Percentiles rank a stretch among this genome's conserved stretches.
phyloP scores from a whole-genome alignment of 1,140 invertebrate genomes.

The Matsumurasca onukii region DNA sequence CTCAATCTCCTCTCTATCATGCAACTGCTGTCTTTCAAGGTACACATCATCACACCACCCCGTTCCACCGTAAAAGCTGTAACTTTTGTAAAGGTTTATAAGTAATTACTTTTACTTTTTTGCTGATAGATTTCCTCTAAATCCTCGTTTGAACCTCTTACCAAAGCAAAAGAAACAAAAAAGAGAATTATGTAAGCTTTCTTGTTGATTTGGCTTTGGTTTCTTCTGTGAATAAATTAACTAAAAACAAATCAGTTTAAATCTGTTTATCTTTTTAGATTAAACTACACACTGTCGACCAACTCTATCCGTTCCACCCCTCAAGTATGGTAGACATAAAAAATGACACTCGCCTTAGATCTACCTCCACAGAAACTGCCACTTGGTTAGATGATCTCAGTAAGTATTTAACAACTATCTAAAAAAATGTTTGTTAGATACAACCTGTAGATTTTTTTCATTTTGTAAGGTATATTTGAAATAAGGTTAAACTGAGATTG shows the following conservation, averaged over 20 bases:
- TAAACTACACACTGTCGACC: slow-evolving; percentile 81
- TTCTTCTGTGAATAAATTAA: neutral
- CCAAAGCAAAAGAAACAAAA: no score
- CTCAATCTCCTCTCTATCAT: slow-evolving; percentile 89
- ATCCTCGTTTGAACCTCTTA: neutral
- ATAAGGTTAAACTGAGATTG: neutral
- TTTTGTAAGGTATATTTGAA: neutral
- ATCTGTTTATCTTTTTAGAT: slow-evolving; percentile 53
- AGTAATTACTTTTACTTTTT: neutral
- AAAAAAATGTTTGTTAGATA: no score
- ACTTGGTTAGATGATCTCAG: slow-evolving; percentile 70
- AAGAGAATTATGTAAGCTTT: slow-evolving; percentile 9
- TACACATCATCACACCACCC: no score
- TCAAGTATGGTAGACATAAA: slow-evolving; percentile 72
- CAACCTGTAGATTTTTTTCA: no score
- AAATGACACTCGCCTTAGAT: slow-evolving; percentile 78
- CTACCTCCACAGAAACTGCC: slow-evolving; percentile 74
- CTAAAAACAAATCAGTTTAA: no score
- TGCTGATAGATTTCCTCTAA: neutral
- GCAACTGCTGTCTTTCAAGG: slow-evolving; percentile 59
- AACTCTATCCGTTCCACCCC: slow-evolving; percentile 84
- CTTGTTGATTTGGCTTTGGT: slow-evolving; percentile 1
- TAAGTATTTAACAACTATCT: no score
- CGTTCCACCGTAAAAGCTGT: neutral
- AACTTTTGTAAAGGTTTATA: neutral